These are phyloP conservation scores for Ophion ventricosus DNA, from an alignment of 2,888 invertebrate species.

Conservation along the genomic window DNA sequence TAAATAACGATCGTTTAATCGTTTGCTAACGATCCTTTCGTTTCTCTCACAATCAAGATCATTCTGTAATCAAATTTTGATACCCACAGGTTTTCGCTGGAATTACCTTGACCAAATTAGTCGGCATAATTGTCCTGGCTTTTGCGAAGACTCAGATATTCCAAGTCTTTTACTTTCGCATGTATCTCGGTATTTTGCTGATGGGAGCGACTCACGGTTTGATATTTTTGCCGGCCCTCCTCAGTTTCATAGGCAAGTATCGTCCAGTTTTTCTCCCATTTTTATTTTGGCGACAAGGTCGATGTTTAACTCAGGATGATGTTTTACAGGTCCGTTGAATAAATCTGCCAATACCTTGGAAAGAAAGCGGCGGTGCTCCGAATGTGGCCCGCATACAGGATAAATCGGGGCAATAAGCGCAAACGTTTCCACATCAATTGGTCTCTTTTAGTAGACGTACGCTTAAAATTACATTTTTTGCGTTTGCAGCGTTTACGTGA, in stretches of 20 bases:
- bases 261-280: no score
- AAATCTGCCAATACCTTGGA: neutral
- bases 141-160: constrained; percentile 97
- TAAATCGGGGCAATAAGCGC: no score
- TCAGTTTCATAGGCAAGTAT: constrained; percentile 89
- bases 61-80: neutral
- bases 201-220: constrained; percentile 96
- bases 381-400: neutral
- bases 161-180: constrained; percentile 96
- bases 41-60: neutral
- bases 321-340: constrained; percentile 65
- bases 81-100: constrained; percentile 93
- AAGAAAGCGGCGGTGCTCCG: neutral
- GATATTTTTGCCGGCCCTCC: constrained; percentile 94
- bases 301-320: no score
- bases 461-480: no score
- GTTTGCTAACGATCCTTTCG: no score
- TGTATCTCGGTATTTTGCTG: constrained; percentile 97
- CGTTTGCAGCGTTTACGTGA: no score
- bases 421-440: no score
- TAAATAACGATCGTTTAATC: no score
- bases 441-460: no score
- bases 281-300: no score
- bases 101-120: constrained; percentile 97
- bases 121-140: constrained; percentile 94